Conservation (phyloP, 2,113 vertebrate genomes). For the Nesogale talazaci region DNA sequence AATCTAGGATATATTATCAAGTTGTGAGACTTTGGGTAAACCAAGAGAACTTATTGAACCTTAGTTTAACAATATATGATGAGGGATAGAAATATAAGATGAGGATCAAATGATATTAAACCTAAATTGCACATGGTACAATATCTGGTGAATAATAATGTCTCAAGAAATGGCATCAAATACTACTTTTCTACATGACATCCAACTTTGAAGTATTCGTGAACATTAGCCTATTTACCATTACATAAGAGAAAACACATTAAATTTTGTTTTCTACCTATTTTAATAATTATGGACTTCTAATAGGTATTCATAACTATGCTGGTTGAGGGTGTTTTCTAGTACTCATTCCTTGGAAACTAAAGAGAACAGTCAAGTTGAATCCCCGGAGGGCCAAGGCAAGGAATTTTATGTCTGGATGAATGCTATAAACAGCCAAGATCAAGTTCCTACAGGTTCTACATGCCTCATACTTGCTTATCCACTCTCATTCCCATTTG, state of each 20-base stretch:
- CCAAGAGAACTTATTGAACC: not conserved
- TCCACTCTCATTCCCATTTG: not conserved
- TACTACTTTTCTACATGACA: not conserved
- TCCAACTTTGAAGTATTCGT: not conserved
- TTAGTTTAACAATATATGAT: not conserved
- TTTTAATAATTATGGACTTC: too few relatives aligned
- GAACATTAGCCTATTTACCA: not conserved
- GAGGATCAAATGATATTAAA: not conserved
- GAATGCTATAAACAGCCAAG: slow-evolving; percentile 53
- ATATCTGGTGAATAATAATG: not conserved
- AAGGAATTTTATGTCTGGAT: slow-evolving; percentile 18
- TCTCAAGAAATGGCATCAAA: not conserved
- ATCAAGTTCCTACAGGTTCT: slow-evolving; percentile 75
- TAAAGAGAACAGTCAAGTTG: not conserved
- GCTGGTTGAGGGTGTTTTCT: not conserved
- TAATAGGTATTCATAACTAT: not conserved
- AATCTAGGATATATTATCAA: not conserved
- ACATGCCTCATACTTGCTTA: slow-evolving; percentile 46
- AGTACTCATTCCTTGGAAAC: not conserved
- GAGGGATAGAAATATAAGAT: not conserved
- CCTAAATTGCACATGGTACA: not conserved
- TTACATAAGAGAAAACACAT: not conserved
- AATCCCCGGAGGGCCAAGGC: slow-evolving; percentile 38
- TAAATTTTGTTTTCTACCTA: not conserved
- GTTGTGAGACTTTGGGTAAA: not conserved